Percentiles rank a stretch among this genome's conserved stretches.
Conservation (phyloP, 2,888 invertebrate species). For the Sphaeridia pumilis region DNA sequence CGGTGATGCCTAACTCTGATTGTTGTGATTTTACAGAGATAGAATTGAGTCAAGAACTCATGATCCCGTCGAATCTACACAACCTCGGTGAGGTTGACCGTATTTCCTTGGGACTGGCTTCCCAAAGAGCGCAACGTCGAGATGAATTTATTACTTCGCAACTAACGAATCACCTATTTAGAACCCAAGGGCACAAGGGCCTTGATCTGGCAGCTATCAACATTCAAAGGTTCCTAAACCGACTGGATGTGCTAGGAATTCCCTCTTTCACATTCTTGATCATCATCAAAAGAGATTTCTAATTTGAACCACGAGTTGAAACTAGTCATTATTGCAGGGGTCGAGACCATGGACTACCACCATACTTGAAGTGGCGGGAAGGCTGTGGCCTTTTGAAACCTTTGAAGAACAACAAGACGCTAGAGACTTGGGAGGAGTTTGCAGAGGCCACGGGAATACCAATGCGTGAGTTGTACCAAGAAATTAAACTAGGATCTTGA, state of each 20-base stretch:
- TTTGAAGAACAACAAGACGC: conserved; percentile 37
- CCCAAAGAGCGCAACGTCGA: conserved; percentile 62
- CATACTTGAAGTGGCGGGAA: conserved; percentile 66
- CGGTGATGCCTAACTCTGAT: not conserved
- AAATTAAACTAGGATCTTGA: not conserved
- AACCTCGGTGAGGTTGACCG: conserved; percentile 68
- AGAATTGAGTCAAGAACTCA: conserved; percentile 63
- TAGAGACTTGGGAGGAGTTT: conserved; percentile 58
- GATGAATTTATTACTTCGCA: conserved; percentile 72
- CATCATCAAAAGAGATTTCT: no score
- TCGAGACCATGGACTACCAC: conserved; percentile 71
- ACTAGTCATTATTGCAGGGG: conserved; percentile 44
- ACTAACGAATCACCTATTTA: conserved; percentile 70
- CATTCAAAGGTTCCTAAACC: conserved; percentile 48
- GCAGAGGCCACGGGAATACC: conserved; percentile 32
- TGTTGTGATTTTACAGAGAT: conserved; percentile 49
- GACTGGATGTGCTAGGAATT: not conserved
- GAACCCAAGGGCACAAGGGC: conserved; percentile 50
- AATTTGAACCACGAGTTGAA: no score
- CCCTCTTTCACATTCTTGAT: no score
- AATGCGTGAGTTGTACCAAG: conserved; percentile 12
- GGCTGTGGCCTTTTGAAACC: conserved; percentile 57
- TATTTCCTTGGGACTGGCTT: conserved; percentile 60
- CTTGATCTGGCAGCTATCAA: conserved; percentile 80
- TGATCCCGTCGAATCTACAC: conserved; percentile 53